Evolutionary conservation across 1,140 invertebrate genomes (phyloP).

Genomic region (Pectinophora gossypiella): DNA sequence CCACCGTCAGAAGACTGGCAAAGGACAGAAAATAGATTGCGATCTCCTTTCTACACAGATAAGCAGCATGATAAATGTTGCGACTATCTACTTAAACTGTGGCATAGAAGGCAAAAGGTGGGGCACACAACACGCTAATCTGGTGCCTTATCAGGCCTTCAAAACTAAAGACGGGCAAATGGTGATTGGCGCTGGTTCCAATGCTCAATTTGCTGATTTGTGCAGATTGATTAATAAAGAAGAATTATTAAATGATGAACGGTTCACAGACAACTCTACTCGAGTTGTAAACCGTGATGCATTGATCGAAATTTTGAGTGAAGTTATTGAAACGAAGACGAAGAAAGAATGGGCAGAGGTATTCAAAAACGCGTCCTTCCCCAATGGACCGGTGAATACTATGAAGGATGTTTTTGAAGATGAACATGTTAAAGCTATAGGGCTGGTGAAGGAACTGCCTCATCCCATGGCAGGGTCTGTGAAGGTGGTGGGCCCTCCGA

Average conservation of each 20-base stretch:
- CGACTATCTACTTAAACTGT: conserved; percentile 93
- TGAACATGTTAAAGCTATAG: conserved; percentile 86
- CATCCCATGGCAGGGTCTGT: conserved; percentile 84
- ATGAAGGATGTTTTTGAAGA: conserved; percentile 92
- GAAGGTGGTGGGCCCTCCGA: conserved; percentile 91
- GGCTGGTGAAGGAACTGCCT: conserved; percentile 85
- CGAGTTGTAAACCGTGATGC: conserved; percentile 87
- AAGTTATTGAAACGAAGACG: conserved; percentile 80
- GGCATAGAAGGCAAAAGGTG: conserved; percentile 84
- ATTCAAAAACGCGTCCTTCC: conserved; percentile 86
- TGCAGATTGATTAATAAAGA: conserved; percentile 79
- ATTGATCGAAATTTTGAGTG: conserved; percentile 79
- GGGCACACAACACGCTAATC: conserved; percentile 95
- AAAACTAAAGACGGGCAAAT: conserved; percentile 88
- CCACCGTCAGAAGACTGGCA: conserved; percentile 84
- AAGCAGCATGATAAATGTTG: conserved; percentile 92
- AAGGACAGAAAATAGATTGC: conserved; percentile 95
- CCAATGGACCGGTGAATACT: conserved; percentile 93
- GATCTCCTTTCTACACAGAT: conserved; percentile 96
- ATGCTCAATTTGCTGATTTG: conserved; percentile 85
- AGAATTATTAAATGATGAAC: conserved; percentile 78
- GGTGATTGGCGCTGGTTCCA: conserved; percentile 89
- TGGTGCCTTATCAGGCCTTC: conserved; percentile 96
- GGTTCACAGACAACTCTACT: conserved; percentile 83
- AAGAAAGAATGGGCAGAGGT: conserved; percentile 86